Conservation (phyloP, 1,140 invertebrate species). For the Campoletis sonorensis region DNA sequence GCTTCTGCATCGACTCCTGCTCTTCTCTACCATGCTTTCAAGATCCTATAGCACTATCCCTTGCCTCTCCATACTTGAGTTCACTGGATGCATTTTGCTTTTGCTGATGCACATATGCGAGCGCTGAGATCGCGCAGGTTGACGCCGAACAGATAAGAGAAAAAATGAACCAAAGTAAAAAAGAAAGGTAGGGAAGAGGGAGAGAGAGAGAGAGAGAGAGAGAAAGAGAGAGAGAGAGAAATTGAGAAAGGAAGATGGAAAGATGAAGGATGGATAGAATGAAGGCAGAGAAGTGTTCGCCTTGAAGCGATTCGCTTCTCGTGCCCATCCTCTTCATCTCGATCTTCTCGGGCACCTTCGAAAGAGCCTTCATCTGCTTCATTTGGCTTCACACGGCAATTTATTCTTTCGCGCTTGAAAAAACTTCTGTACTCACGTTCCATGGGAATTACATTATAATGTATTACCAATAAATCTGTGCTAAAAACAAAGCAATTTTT, state of each 20-base stretch:
- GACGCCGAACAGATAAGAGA: constrained; percentile 52
- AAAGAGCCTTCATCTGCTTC: constrained; percentile 32
- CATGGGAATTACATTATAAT: background rate
- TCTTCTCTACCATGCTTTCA: constrained; percentile 10
- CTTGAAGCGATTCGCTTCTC: constrained; percentile 74
- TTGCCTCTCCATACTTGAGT: background rate
- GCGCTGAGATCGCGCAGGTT: constrained; percentile 52
- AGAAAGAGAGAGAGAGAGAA: constrained; percentile 28
- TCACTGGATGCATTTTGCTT: constrained; percentile 22
- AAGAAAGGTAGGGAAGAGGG: constrained; percentile 8
- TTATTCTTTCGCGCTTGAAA: constrained; percentile 16
- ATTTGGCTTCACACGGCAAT: constrained; percentile 30
- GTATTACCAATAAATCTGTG: background rate
- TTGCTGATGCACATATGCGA: constrained; percentile 41
- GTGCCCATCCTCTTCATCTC: constrained; percentile 54
- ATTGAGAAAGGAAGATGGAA: constrained; percentile 40
- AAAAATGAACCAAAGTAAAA: constrained; percentile 21
- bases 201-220: constrained; percentile 32
- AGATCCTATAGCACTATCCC: background rate
- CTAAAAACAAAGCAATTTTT: background rate
- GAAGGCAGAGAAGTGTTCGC: constrained; percentile 53
- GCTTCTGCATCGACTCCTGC: constrained; percentile 30
- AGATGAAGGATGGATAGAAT: constrained; percentile 52
- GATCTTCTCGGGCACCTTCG: constrained; percentile 33
- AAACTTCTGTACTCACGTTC: constrained; percentile 19